Conservation (phyloP, 2,888 invertebrate genomes). For the Anoplius nigerrimus region DNA sequence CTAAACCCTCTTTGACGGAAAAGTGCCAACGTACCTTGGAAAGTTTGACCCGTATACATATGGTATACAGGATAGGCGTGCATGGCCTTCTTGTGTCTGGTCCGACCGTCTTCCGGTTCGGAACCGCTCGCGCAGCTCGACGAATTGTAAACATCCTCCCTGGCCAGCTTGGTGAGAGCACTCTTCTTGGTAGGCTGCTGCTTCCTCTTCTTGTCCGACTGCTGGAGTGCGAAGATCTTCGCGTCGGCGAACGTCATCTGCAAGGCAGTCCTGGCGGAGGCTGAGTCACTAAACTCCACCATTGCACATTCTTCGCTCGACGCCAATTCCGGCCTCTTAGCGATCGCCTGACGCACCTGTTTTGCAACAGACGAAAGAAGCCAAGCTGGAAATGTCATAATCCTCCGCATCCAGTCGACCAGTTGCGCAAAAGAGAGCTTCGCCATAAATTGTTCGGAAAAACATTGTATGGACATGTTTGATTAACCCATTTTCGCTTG, state of each 20-base stretch:
- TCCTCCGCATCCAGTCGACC: too few species aligned
- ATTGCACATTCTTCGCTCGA: slow-evolving; percentile 91
- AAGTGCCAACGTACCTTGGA: slow-evolving; percentile 55
- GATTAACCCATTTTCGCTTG: too few species aligned
- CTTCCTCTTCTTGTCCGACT: slow-evolving; percentile 83
- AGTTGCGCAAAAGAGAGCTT: too few species aligned
- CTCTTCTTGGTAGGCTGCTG: slow-evolving; percentile 82
- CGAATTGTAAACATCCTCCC: slow-evolving; percentile 72
- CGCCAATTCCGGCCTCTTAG: slow-evolving; percentile 89
- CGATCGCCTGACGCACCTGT: slow-evolving; percentile 88
- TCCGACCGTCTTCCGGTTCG: slow-evolving; percentile 76
- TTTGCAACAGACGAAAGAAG: background rate
- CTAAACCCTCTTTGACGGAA: background rate
- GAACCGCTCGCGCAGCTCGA: slow-evolving; percentile 77
- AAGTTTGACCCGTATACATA: slow-evolving; percentile 59
- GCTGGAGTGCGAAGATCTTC: slow-evolving; percentile 86
- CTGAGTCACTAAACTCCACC: slow-evolving; percentile 92
- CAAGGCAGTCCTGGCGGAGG: slow-evolving; percentile 88
- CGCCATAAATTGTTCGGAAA: too few species aligned
- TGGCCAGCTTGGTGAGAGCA: slow-evolving; percentile 75
- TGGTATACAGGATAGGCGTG: slow-evolving; percentile 75
- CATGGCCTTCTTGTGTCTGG: slow-evolving; percentile 74
- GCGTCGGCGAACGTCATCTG: slow-evolving; percentile 80
- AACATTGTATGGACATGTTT: too few species aligned
- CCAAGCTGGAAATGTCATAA: background rate